Evolutionary conservation across 2,888 invertebrate species (phyloP), one percentile per base, ranked within the genome.

Genomic region (Drosophila sordidula): DNA sequence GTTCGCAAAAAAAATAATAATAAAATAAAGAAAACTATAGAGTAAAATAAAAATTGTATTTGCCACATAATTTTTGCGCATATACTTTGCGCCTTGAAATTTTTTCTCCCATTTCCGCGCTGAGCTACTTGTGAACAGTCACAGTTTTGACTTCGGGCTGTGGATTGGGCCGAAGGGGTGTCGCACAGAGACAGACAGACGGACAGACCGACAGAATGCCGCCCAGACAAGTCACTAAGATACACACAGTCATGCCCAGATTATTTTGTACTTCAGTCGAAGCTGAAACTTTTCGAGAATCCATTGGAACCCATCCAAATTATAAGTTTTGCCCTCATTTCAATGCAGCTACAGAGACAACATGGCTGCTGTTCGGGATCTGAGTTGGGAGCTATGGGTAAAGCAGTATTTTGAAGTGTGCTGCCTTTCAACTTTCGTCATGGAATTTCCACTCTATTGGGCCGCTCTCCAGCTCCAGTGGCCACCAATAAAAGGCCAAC

Each of bases 271-370:
- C 69, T 72, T 72, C 42, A 67, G 52, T 45, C 14, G 55, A 6
- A 50, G 72, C 46, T 46, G 42, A 62, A 78, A 62, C 59, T 78
- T 78, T 68, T 61, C 26, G 42, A 61, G 62, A 71, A 78, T 71
- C 72, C 70, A 75, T 90, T 89, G 89, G 89, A 90, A 77, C 66
- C 56, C 78, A 80, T 90, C 90, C 89, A 89, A 89, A 82, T 77
- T 75, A 69, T 72, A 80, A 82, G 78, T 87, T 85, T 75, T 87
- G 80, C 70, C 79, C 82, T 75, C 77, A 77, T 80, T 89, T 85
- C 74, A 77, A 83, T 85, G 72, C 75, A 71, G 61, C 73, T 54
- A 57, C 63, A 70, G 47, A 63, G 73, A 64, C 62, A 58, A 11
- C 25, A 50, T 49, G 62, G 57, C 62, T 50, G 47, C 63, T 18